Evolutionary conservation across 2,888 invertebrate species (phyloP).

Genomic region (Melipona beecheii): DNA sequence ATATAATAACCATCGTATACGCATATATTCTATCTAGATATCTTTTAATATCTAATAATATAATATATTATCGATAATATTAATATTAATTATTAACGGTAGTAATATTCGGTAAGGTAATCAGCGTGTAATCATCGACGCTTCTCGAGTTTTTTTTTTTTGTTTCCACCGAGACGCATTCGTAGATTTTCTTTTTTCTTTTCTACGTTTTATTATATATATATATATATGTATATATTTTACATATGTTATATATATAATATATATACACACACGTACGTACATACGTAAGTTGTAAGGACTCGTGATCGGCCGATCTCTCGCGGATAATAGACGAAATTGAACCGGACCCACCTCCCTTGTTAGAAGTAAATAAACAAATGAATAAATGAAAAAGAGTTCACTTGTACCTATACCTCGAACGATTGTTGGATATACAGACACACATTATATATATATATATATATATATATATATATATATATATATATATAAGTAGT

Average conservation of each 20-base stretch:
- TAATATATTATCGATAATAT: slow-evolving; percentile 66
- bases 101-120: slow-evolving; percentile 11
- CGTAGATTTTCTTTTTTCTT: slow-evolving; percentile 1
- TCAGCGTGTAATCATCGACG: slow-evolving; percentile 14
- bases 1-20: slow-evolving; percentile 28
- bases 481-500: slow-evolving; percentile 9
- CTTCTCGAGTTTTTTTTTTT: slow-evolving; percentile 24
- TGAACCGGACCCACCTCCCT: slow-evolving; percentile 51
- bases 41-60: slow-evolving; percentile 48
- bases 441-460: no score
- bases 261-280: not conserved
- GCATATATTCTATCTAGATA: slow-evolving; percentile 25
- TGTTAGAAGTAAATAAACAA: slow-evolving; percentile 10
- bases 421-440: slow-evolving; percentile 58
- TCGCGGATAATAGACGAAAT: slow-evolving; percentile 56
- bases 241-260: not conserved
- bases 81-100: slow-evolving; percentile 59
- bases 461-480: not conserved
- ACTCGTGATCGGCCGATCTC: slow-evolving; percentile 38
- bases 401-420: slow-evolving; percentile 70
- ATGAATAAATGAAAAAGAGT: slow-evolving; percentile 34
- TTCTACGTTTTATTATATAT: no score
- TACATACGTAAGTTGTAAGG: not conserved
- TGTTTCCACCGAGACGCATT: slow-evolving; percentile 23
- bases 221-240: no score